phyloP scores from a whole-genome alignment of 2,888 invertebrate genomes.

The Xestia rhomboidea region DNA sequence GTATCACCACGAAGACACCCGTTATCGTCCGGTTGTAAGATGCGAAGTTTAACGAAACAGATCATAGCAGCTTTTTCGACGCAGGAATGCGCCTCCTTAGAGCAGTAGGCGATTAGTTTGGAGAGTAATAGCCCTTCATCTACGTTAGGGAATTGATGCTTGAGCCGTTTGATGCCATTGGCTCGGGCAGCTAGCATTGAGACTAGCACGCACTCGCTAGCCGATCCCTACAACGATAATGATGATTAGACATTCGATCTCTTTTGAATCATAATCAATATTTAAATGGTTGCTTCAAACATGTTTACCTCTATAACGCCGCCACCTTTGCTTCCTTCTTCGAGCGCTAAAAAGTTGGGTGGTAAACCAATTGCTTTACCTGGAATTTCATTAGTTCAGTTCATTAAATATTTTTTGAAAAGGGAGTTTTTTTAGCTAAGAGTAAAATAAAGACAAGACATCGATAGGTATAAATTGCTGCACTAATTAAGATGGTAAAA shows the following conservation, averaged over 20 bases:
- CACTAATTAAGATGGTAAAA: background rate
- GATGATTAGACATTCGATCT: background rate
- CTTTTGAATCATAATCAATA: background rate
- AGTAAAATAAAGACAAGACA: background rate
- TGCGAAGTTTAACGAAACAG: constrained; percentile 96
- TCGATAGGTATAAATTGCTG: background rate
- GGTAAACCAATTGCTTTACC: constrained; percentile 98
- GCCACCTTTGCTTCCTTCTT: constrained; percentile 96
- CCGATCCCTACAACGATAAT: constrained; percentile 93
- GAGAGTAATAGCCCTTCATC: constrained; percentile 97
- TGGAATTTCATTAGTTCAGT: constrained; percentile 74
- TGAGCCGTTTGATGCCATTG: constrained; percentile 95
- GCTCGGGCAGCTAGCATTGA: constrained; percentile 97
- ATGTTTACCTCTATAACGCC: constrained; percentile 96
- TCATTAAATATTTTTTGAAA: background rate
- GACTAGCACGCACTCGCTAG: constrained; percentile 98
- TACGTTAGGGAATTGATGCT: constrained; percentile 95
- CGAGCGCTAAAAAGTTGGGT: constrained; percentile 95
- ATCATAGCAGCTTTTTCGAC: constrained; percentile 99
- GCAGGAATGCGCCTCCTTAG: constrained; percentile 97
- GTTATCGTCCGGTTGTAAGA: constrained; percentile 96
- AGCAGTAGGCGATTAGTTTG: constrained; percentile 98
- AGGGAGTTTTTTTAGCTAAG: background rate
- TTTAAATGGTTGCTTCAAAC: background rate
- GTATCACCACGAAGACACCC: constrained; percentile 95